These are phyloP conservation scores for Lithophane semibrunnea DNA, from an alignment of 2,888 invertebrate genomes.

Conservation along the genomic window DNA sequence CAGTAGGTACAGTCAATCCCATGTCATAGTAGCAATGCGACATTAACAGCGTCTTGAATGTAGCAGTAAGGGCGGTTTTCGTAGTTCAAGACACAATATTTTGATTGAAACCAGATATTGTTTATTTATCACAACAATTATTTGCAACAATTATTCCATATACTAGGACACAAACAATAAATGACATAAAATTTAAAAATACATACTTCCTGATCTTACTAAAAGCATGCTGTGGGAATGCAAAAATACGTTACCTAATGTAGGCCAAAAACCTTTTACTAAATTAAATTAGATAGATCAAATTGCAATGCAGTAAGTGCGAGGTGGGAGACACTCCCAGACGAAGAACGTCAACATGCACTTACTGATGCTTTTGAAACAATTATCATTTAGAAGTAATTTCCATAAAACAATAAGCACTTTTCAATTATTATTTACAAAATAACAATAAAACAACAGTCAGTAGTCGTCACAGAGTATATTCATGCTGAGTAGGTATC, in stretches of 20 bases:
- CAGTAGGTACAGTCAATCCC: background rate
- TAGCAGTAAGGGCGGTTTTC: background rate
- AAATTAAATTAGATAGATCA: background rate
- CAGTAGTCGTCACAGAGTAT: background rate
- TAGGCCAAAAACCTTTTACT: background rate
- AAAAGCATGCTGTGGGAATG: slow-evolving; percentile 7
- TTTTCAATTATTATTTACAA: background rate
- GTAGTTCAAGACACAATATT: background rate
- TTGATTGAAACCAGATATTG: background rate
- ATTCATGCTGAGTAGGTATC: background rate
- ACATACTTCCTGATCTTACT: background rate
- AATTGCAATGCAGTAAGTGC: background rate
- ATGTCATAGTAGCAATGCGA: background rate
- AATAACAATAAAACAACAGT: slow-evolving; percentile 3
- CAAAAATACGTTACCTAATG: background rate
- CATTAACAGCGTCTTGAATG: background rate
- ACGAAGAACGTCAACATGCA: slow-evolving; percentile 10
- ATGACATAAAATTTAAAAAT: background rate
- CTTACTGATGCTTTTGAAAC: slow-evolving; percentile 3
- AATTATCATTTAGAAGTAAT: background rate
- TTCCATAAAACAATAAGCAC: background rate
- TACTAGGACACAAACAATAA: background rate
- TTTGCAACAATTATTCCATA: slow-evolving; percentile 1
- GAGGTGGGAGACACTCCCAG: background rate
- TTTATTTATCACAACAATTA: background rate